These are phyloP conservation scores for Mirounga angustirostris DNA, from an alignment of 2,113 vertebrate genomes.

Conservation along the genomic window DNA sequence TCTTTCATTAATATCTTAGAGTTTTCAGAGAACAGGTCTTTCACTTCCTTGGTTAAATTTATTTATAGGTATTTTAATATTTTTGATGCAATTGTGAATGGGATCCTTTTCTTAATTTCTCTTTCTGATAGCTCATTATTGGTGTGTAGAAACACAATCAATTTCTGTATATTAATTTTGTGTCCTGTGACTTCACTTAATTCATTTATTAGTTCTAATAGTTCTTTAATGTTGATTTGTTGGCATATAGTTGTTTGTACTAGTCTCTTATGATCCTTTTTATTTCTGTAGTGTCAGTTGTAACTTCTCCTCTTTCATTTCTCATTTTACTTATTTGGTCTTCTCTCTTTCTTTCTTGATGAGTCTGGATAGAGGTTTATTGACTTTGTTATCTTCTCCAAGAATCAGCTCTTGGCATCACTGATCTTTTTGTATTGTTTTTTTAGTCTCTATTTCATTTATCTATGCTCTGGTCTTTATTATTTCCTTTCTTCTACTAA, in stretches of 20 bases:
- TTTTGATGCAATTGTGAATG: background rate
- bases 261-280: background rate
- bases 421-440: background rate
- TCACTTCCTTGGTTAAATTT: background rate
- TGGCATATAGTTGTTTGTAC: background rate
- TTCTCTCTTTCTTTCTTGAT: background rate
- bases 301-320: background rate
- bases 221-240: background rate
- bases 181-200: background rate
- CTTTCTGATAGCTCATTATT: background rate
- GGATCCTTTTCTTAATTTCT: background rate
- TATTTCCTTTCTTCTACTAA: background rate
- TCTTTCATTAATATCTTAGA: background rate
- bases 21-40: background rate
- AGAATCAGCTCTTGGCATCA: background rate
- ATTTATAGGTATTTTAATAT: background rate
- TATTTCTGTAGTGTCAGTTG: background rate
- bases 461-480: background rate
- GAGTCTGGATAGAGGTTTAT: background rate
- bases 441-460: background rate
- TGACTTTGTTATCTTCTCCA: background rate
- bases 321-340: background rate
- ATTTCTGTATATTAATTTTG: background rate
- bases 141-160: background rate
- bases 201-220: background rate